Evolutionary conservation across 2,797 vertebrate genomes (phyloP).

Genomic region (Orestias chungarensis): DNA sequence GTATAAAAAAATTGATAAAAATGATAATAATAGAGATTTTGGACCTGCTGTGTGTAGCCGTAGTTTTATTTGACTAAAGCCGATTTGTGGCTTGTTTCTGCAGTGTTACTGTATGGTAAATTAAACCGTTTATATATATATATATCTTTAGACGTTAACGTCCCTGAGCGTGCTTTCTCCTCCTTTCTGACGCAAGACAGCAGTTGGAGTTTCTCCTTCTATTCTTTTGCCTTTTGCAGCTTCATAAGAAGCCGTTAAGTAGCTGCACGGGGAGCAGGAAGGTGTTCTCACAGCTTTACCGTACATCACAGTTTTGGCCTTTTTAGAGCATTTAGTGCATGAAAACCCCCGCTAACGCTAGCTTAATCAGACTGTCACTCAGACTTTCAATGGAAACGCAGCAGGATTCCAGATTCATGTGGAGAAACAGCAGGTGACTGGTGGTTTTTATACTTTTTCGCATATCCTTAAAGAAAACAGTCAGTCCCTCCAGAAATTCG

Average conservation of each 20-base stretch:
- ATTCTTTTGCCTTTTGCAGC: not conserved
- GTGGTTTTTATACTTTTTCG: too few species aligned
- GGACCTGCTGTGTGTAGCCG: too few species aligned
- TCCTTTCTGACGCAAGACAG: not conserved
- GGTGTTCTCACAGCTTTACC: not conserved
- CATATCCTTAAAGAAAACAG: too few species aligned
- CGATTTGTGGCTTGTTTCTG: not conserved
- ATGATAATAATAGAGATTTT: too few species aligned
- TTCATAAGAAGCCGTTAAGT: not conserved
- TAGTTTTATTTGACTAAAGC: too few species aligned
- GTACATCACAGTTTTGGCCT: not conserved
- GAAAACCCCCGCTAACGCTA: not conserved
- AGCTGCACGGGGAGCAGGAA: not conserved
- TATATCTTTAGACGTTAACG: not conserved
- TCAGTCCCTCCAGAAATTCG: too few species aligned
- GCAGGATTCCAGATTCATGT: too few species aligned
- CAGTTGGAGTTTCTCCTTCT: not conserved
- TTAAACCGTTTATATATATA: not conserved
- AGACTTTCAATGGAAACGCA: too few species aligned
- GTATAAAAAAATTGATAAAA: too few species aligned
- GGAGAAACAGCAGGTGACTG: too few species aligned
- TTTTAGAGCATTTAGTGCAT: not conserved
- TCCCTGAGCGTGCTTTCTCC: not conserved
- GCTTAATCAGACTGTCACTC: too few species aligned
- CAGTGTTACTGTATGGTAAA: not conserved